Evolutionary conservation across 2,888 invertebrate species (phyloP).

Genomic region (Drosophila borealis): DNA sequence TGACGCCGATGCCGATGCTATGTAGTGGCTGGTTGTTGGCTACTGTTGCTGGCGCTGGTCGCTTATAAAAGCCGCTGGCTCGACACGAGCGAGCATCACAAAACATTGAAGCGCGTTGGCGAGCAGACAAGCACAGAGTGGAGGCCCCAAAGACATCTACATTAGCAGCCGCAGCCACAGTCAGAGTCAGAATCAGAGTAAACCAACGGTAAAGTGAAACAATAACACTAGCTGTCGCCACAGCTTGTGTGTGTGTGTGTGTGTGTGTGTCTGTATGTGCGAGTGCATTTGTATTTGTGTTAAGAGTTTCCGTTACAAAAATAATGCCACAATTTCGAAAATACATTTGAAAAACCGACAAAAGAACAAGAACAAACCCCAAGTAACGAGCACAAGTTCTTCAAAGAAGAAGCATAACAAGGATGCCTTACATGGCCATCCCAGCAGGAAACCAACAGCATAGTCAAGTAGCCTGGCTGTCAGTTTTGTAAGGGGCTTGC

Average conservation of each 20-base stretch:
- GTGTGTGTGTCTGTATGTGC: conserved; percentile 26
- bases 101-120: conserved; percentile 74
- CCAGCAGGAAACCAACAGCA: conserved; percentile 37
- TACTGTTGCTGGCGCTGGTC: conserved; percentile 31
- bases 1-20: conserved; percentile 14
- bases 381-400: conserved; percentile 69
- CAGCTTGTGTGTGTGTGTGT: conserved; percentile 14
- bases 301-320: conserved; percentile 70
- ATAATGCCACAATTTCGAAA: conserved; percentile 63
- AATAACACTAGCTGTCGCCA: conserved; percentile 33
- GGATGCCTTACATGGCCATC: conserved; percentile 19
- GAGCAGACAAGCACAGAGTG: conserved; percentile 64
- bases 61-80: conserved; percentile 66
- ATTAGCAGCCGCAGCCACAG: conserved; percentile 22
- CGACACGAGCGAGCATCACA: conserved; percentile 67
- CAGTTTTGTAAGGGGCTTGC: conserved; percentile 39
- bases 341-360: conserved; percentile 63
- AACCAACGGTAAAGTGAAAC: conserved; percentile 70
- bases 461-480: conserved; percentile 48
- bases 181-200: conserved; percentile 39
- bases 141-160: conserved; percentile 26
- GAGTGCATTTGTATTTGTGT: conserved; percentile 54
- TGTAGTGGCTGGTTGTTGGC: conserved; percentile 21
- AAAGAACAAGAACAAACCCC: conserved; percentile 64
- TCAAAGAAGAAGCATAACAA: conserved; percentile 15